Evolutionary conservation across 1,140 invertebrate genomes (phyloP).

Genomic region (Caenorhabditis elegans): WBcel235 BX284606.5:11652501-11653000

Average conservation of each 20-base stretch:
- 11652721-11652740: slow-evolving; percentile 8
- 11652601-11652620: neutral
- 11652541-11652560: neutral
- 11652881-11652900: neutral
- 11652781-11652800: neutral
- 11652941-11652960: neutral
- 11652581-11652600: neutral
- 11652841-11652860: neutral
- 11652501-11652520: neutral
- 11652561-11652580: neutral
- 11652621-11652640: neutral
- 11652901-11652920: neutral
- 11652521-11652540: slow-evolving; percentile 10
- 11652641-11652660: slow-evolving; percentile 9
- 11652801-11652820: neutral
- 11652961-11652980: neutral
- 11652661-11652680: slow-evolving; percentile 18
- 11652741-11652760: neutral
- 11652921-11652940: slow-evolving; percentile 24
- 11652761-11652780: neutral
- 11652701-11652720: neutral
- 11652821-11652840: neutral
- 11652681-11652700: slow-evolving; percentile 23
- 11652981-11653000: neutral
- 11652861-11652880: slow-evolving; percentile 28